Conservation (phyloP, 2,888 invertebrate species). For the Phyllotreta striolata region DNA sequence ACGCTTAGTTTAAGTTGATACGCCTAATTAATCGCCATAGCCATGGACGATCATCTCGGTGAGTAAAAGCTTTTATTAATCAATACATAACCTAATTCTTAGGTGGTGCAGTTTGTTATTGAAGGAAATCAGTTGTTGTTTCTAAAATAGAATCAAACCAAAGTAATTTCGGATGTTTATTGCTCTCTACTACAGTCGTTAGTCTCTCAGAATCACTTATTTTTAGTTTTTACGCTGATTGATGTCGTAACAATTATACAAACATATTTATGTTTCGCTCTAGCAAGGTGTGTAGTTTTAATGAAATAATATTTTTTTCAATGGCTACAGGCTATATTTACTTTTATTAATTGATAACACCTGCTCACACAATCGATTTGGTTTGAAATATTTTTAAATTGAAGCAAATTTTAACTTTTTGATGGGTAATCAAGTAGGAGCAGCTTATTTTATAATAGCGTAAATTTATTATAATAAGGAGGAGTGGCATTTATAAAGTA, state of each 20-base stretch:
- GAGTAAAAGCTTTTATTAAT: conserved; percentile 26
- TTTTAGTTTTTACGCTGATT: conserved; percentile 18
- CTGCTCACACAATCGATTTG: too few species aligned
- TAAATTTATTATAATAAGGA: too few species aligned
- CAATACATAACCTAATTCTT: conserved; percentile 32
- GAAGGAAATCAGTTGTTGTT: not conserved
- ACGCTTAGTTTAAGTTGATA: not conserved
- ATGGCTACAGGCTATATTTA: too few species aligned
- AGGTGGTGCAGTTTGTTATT: conserved; percentile 23
- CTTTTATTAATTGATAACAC: too few species aligned
- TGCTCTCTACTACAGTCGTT: not conserved
- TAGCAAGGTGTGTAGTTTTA: not conserved
- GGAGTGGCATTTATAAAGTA: too few species aligned
- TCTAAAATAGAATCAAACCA: conserved; percentile 1
- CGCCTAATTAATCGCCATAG: conserved; percentile 22
- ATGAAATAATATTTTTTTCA: too few species aligned
- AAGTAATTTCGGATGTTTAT: conserved; percentile 19
- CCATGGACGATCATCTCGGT: conserved; percentile 41
- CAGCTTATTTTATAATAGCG: too few species aligned
- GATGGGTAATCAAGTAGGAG: too few species aligned
- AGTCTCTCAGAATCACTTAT: conserved; percentile 7
- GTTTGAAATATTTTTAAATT: too few species aligned
- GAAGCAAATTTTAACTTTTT: too few species aligned
- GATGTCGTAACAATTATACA: conserved; percentile 14
- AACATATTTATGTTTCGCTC: conserved; percentile 12